Percentiles rank a stretch among this genome's conserved stretches.
Evolutionary conservation across 2,797 vertebrate species (phyloP).

Genomic region (Rhodeus uyekii): DNA sequence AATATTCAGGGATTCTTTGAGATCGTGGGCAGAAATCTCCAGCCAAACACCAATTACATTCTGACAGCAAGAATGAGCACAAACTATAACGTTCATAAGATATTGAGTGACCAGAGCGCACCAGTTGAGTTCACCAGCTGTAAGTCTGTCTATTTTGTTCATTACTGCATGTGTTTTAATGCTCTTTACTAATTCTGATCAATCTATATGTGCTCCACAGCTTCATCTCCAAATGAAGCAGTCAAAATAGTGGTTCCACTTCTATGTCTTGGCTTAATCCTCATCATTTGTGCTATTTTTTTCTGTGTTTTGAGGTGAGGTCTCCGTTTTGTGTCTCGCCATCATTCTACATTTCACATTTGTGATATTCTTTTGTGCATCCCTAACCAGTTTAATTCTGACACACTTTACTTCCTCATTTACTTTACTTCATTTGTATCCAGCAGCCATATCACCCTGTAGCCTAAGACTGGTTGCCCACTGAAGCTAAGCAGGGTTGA

Average conservation of each 20-base stretch:
- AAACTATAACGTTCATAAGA: neutral
- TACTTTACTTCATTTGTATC: no score
- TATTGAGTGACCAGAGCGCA: conserved; percentile 58
- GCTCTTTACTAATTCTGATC: neutral
- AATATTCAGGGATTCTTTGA: neutral
- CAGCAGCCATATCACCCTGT: no score
- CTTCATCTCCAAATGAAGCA: neutral
- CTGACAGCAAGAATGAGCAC: conserved; percentile 48
- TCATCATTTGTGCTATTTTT: conserved; percentile 39
- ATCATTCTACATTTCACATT: neutral
- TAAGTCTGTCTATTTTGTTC: conserved; percentile 44
- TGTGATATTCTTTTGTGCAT: neutral
- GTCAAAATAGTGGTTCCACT: conserved; percentile 43
- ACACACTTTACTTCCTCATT: neutral
- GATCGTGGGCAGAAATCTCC: conserved; percentile 44
- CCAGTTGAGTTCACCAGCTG: conserved; percentile 47
- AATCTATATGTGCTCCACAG: conserved; percentile 36
- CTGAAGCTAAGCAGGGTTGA: no score
- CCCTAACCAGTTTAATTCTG: neutral
- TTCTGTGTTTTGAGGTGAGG: conserved; percentile 53
- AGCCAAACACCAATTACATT: conserved; percentile 47
- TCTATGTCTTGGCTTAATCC: conserved; percentile 45
- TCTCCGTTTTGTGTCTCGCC: neutral
- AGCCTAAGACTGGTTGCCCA: no score
- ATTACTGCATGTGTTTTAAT: neutral